Evolutionary conservation across 2,797 vertebrate genomes (phyloP).

Genomic region (Pantherophis alleghaniensis): DNA sequence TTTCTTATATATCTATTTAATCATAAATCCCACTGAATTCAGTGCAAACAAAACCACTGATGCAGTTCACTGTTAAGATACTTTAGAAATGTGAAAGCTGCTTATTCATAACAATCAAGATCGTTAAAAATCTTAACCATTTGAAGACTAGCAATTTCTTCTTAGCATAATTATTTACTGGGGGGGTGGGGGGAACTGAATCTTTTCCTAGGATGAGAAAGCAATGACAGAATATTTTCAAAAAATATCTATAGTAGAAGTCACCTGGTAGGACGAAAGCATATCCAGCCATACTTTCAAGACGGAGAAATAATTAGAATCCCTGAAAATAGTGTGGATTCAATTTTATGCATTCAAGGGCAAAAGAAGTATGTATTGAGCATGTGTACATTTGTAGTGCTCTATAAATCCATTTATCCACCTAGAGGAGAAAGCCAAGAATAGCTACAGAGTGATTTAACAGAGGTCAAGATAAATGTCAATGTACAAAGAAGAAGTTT

Average conservation of each 20-base stretch:
- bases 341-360: slow-evolving; percentile 3
- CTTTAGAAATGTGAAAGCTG: background rate
- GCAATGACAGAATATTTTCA: background rate
- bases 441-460: background rate
- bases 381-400: background rate
- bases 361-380: background rate
- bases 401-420: background rate
- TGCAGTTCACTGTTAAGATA: background rate
- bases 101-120: background rate
- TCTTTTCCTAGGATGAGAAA: background rate
- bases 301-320: background rate
- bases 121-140: background rate
- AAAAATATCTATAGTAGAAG: background rate
- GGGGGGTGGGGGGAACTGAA: background rate
- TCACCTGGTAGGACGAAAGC: background rate
- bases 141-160: background rate
- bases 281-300: background rate
- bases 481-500: background rate
- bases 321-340: background rate
- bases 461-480: background rate
- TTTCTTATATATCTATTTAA: background rate
- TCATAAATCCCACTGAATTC: background rate
- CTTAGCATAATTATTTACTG: background rate
- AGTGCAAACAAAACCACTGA: background rate
- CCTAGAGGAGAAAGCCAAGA: background rate